Base-by-base conservation (phyloP, 2,888 invertebrate genomes). In the Lycaena phlaeas region DNA sequence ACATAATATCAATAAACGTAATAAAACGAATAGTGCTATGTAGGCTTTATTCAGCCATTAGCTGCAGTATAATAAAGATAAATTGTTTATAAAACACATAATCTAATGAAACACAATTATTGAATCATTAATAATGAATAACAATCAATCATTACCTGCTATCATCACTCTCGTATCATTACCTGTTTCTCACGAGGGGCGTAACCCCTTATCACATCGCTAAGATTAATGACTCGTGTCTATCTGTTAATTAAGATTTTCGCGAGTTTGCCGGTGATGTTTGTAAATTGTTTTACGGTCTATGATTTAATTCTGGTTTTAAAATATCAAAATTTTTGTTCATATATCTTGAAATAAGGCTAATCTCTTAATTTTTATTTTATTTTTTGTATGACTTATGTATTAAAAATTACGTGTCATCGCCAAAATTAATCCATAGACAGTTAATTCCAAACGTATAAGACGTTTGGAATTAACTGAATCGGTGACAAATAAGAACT, bases 161-260 rank as follows among this genome's bases (percentile, higher is more conserved):
- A n/a, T 69, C 70, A 66, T 66, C 70, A 52, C 60, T 54, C 56
- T 52, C 49, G 56, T 61, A 58, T 56, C 58, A 56, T 61, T 70
- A 70, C 70, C 68, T 68, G 68, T 53, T 44, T 46, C 50, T 27
- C 27, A 15, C 30, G 31, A 52, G 56, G 56, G 54, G 59, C 58
- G 62, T 56, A 51, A 54, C 62, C 64, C 62, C 72, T 74, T 76
- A 77, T 77, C 76, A 69, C 68, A 68, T 61, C 59, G 64, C 64
- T 50, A 64, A 75, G 79, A 81, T 63, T 63, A 71, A 82, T 73
- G 61, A 66, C 67, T 66, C 46, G 53, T 59, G 69, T 73, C 75
- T 79, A 79, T 82, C 84, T 77, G 77, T 81, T 84, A 82, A 82
- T 84, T 84, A 84, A 82, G 81, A 82, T 78, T 81, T 82, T 78